A percentile compares a stretch with the other conserved stretches of the same genome.
These are phyloP conservation scores for Chrysogorgia sp. DNA, from an alignment of 92 coral and sea anemone genomes.

Conservation along the genomic window DNA sequence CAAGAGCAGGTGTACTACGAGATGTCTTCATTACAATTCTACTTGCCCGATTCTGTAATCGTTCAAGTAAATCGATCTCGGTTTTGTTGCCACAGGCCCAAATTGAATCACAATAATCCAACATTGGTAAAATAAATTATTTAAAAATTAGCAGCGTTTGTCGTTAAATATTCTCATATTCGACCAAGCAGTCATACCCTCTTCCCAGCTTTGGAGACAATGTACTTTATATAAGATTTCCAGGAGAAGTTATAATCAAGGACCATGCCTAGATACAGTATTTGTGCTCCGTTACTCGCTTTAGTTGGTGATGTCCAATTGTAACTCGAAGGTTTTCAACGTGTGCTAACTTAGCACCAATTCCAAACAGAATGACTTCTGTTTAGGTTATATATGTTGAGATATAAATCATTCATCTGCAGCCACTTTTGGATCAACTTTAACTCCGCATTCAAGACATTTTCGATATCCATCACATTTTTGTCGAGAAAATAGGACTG, in stretches of 20 bases:
- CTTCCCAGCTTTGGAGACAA: conserved; percentile 37
- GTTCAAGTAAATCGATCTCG: conserved; percentile 26
- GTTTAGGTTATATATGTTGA: conserved; percentile 13
- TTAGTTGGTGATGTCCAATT: conserved; percentile 27
- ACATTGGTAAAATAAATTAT: conserved; percentile 48
- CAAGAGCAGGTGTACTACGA: conserved; percentile 7
- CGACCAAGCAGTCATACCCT: conserved; percentile 28
- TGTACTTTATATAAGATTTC: conserved; percentile 34
- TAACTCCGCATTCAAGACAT: conserved; percentile 16
- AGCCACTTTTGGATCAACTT: conserved; percentile 4
- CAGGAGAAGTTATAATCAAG: conserved; percentile 42
- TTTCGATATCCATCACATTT: conserved; percentile 13
- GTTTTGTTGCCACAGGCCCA: conserved; percentile 45
- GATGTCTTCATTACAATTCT: conserved; percentile 1
- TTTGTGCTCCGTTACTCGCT: conserved; percentile 42
- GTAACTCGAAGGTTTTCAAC: conserved; percentile 22
- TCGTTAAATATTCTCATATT: conserved; percentile 18
- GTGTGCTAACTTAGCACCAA: conserved; percentile 30
- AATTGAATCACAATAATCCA: conserved; percentile 53
- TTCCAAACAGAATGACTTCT: conserved; percentile 35
- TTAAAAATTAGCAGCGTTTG: conserved; percentile 21
- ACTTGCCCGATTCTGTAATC: conserved; percentile 16
- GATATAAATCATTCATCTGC: conserved; percentile 18
- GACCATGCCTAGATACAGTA: conserved; percentile 36
- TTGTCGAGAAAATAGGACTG: background rate